Conservation (phyloP, 1,140 invertebrate genomes). For the Drosophila neocordata region DNA sequence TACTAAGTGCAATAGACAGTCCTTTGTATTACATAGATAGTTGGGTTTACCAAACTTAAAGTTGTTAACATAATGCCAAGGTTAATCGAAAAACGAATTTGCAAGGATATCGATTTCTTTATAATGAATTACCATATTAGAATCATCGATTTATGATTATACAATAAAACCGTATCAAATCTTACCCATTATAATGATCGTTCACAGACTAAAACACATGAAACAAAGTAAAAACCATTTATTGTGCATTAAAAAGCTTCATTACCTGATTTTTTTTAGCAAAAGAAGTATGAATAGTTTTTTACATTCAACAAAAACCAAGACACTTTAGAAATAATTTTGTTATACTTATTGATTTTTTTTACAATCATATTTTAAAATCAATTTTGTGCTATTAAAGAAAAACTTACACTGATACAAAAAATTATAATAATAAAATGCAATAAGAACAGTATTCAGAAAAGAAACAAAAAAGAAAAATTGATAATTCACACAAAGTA, state of each 20-base stretch:
- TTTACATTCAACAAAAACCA: slow-evolving; percentile 30
- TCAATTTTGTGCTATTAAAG: slow-evolving; percentile 59
- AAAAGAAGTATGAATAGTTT: slow-evolving; percentile 58
- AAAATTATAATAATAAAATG: slow-evolving; percentile 10
- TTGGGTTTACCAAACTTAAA: too few species aligned
- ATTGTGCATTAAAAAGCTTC: slow-evolving; percentile 55
- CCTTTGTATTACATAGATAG: too few species aligned
- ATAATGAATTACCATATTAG: too few species aligned
- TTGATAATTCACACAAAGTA: slow-evolving; percentile 47
- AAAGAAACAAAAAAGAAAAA: slow-evolving; percentile 43
- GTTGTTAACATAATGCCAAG: too few species aligned
- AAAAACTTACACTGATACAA: slow-evolving; percentile 11
- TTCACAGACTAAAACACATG: slow-evolving; percentile 21
- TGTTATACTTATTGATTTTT: slow-evolving; percentile 48
- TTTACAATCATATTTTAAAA: slow-evolving; percentile 19
- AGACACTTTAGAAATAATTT: slow-evolving; percentile 61
- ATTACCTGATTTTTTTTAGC: slow-evolving; percentile 77
- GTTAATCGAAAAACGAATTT: background rate
- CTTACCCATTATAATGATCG: slow-evolving; percentile 33
- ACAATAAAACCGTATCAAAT: slow-evolving; percentile 18
- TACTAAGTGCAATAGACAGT: too few species aligned
- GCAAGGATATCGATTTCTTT: background rate
- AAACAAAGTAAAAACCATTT: slow-evolving; percentile 32
- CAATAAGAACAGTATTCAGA: slow-evolving; percentile 49
- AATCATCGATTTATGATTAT: too few species aligned